Evolutionary conservation across 2,888 invertebrate genomes (phyloP).

Genomic region (Melanotus villosus): DNA sequence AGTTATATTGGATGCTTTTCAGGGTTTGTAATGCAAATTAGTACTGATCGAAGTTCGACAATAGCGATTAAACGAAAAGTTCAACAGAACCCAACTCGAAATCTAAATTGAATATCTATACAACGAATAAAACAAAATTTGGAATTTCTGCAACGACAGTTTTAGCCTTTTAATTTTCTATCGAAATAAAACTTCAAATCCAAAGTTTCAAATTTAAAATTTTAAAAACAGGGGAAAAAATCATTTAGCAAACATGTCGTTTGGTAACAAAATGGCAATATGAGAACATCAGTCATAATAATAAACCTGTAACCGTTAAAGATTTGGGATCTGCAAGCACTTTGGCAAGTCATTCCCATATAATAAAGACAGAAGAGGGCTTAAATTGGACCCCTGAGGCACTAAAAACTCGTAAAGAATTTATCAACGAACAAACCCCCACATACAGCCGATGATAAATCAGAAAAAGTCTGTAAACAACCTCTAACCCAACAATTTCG

Average conservation of each 20-base stretch:
- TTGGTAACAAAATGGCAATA: too few species aligned
- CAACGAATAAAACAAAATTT: not conserved
- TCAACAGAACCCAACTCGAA: constrained; percentile 13
- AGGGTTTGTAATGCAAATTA: constrained; percentile 39
- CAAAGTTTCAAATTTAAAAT: too few species aligned
- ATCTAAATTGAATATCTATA: constrained; percentile 6
- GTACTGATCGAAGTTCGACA: constrained; percentile 34
- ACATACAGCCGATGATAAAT: too few species aligned
- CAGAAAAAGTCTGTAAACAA: too few species aligned
- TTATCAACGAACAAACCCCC: constrained; percentile 8
- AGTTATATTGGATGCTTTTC: constrained; percentile 35
- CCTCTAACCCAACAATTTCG: too few species aligned
- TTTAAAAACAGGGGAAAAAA: too few species aligned
- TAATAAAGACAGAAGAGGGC: not conserved
- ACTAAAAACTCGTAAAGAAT: constrained; percentile 3
- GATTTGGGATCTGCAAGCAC: not conserved
- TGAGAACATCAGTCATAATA: too few species aligned
- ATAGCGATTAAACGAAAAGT: constrained; percentile 32
- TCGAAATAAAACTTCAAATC: too few species aligned
- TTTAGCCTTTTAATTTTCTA: too few species aligned
- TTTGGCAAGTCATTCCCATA: not conserved
- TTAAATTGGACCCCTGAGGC: not conserved
- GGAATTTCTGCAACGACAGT: not conserved
- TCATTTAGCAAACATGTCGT: too few species aligned
- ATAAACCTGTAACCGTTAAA: too few species aligned